phyloP scores from a whole-genome alignment of 1,140 invertebrate species.

The Oedothorax gibbosus region DNA sequence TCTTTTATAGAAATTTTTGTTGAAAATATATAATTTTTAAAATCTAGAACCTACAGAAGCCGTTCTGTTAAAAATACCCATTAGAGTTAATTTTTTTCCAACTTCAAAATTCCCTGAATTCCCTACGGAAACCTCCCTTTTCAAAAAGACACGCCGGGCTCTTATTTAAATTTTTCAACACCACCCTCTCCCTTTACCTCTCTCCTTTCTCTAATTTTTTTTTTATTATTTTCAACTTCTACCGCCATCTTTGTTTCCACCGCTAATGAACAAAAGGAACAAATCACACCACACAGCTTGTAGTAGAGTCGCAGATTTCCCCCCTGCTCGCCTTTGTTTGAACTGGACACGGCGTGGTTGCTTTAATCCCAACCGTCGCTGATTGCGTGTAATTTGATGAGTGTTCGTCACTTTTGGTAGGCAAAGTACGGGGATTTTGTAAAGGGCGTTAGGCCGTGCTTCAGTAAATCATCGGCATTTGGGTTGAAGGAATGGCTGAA shows the following conservation, averaged over 20 bases:
- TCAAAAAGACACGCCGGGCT: background rate
- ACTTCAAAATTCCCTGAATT: slow-evolving; percentile 27
- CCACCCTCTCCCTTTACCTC: background rate
- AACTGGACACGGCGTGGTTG: slow-evolving; percentile 9
- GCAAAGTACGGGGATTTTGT: background rate
- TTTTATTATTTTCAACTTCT: background rate
- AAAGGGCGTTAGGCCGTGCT: too few relatives aligned
- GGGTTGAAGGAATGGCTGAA: too few relatives aligned
- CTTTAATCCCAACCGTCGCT: slow-evolving; percentile 21
- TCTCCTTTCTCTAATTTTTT: slow-evolving; percentile 14
- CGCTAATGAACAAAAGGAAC: slow-evolving; percentile 41
- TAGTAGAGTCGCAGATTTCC: background rate
- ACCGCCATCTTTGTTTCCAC: slow-evolving; percentile 36
- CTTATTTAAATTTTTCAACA: slow-evolving; percentile 47
- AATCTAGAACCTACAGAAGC: too few relatives aligned
- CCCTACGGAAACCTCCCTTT: background rate
- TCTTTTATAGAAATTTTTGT: too few relatives aligned
- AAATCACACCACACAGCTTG: slow-evolving; percentile 47
- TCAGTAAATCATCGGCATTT: too few relatives aligned
- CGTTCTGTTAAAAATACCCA: too few relatives aligned
- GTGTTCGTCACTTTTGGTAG: slow-evolving; percentile 6
- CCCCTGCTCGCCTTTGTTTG: slow-evolving; percentile 32
- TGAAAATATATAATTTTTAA: too few relatives aligned
- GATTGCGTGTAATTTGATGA: slow-evolving; percentile 44
- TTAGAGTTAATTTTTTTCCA: background rate